A percentile compares a stretch with the other conserved stretches of the same genome.
These are phyloP conservation scores for Halcyon chelicuti DNA, from an alignment of 2,797 vertebrate genomes.

Conservation along the genomic window DNA sequence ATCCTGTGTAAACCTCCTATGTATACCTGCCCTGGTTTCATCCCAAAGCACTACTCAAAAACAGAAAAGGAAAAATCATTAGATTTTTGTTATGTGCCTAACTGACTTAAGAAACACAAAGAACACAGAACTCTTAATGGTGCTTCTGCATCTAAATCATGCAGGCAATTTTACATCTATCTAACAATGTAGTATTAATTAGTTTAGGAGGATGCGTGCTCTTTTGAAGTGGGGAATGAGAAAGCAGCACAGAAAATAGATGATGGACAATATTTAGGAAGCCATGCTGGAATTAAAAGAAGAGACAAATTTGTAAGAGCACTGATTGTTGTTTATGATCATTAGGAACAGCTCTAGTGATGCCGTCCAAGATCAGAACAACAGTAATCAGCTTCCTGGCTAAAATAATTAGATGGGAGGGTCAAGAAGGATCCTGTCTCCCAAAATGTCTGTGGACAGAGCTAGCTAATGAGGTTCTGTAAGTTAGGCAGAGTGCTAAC, in stretches of 20 bases:
- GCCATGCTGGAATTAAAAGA: not conserved
- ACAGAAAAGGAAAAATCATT: not conserved
- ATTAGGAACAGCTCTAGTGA: not conserved
- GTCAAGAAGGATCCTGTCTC: not conserved
- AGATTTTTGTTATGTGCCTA: not conserved
- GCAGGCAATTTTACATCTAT: not conserved
- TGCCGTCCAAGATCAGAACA: not conserved
- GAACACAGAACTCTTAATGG: not conserved
- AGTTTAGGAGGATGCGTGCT: not conserved
- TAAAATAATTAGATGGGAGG: conserved; percentile 2
- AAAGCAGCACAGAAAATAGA: not conserved
- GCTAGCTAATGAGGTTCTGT: not conserved
- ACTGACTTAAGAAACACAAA: not conserved
- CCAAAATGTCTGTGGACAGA: not conserved
- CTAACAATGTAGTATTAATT: not conserved
- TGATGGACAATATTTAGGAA: not conserved
- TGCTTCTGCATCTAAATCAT: not conserved
- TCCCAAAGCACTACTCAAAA: not conserved
- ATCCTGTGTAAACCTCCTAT: not conserved
- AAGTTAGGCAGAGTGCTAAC: not conserved
- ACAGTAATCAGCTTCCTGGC: not conserved
- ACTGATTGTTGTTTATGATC: not conserved
- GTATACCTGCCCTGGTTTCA: not conserved
- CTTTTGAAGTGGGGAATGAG: not conserved
- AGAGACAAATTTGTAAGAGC: not conserved